Conservation (phyloP, 2,888 invertebrate genomes). For the Nasonovia ribisnigri region DNA sequence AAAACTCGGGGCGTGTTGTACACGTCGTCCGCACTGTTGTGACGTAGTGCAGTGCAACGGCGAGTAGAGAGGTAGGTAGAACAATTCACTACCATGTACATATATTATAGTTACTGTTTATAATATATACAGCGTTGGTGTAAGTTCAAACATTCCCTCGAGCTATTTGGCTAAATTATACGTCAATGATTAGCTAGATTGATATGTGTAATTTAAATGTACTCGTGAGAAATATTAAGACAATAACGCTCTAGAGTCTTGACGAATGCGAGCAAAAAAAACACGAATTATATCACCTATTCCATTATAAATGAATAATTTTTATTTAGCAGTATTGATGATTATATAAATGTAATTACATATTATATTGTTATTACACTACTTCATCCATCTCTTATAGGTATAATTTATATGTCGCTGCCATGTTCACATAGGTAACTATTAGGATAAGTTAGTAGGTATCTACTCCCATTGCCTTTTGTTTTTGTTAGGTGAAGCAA, state of each 20-base stretch:
- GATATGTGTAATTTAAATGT: not conserved
- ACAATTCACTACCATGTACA: not conserved
- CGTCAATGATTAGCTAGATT: not conserved
- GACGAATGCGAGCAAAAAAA: not conserved
- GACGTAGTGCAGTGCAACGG: not conserved
- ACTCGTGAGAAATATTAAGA: not conserved
- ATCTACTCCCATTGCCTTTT: no score
- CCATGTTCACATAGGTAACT: no score
- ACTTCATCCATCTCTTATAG: no score
- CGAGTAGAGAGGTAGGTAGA: not conserved
- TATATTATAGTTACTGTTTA: not conserved
- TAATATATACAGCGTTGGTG: not conserved
- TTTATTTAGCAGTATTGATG: no score
- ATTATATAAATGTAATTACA: no score
- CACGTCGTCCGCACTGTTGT: not conserved
- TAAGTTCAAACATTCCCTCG: not conserved
- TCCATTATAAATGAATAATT: not conserved
- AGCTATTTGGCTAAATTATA: no score
- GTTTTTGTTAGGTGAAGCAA: no score
- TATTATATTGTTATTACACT: no score
- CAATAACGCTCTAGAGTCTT: not conserved
- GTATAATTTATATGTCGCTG: not conserved
- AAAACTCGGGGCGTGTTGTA: conserved; percentile 8
- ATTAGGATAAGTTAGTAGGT: no score
- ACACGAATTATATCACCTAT: not conserved